Base-by-base conservation (phyloP, 2,113 vertebrate genomes). In the Vulpes vulpes region DNA sequence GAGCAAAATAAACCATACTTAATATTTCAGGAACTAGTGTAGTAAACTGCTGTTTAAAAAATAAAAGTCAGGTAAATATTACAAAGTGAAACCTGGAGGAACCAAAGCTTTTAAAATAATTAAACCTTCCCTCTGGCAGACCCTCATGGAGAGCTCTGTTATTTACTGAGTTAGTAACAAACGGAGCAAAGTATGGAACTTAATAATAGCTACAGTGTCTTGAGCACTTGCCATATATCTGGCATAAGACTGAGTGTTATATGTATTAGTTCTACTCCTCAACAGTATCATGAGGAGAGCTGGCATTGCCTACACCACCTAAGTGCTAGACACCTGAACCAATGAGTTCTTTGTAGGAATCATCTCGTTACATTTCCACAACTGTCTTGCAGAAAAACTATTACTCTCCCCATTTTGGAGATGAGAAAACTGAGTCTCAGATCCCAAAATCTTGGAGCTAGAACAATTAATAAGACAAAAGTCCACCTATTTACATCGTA, bases 1-100 rank as follows among this genome's bases (percentile, higher is more conserved):
- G 5, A 71, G 43, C 57, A 80, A 23, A 94, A 95, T 60, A 92
- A 95, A 32, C 2, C 94, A 57, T 9, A 86, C 20, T 86, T 92
- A 60, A 35, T 51, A 96, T 53, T 95, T 97, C 65, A 93, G 86
- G 69, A 51, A n/a, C 23, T 3, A 71, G 32, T 38, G 23, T 20
- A 64, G 32, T 89, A 74, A 69, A 76, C 49, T 64, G 73, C 51
- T 93, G 3, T 78, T 89, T 78, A 71, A 73, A 90, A 64, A 23
- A 80, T 20, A 57, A 90, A 96, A 83, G n/a, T 59, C 30, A 92
- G 35, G 27, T 55, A 89, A 71, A 19, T 17, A 25, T 89, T 85
- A 49, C 3, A 85, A 81, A 87, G 25, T 53, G 22, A 95, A 92
- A 90, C 15, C 14, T 85, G 17, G 27, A 95, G 32, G 49, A 76